A percentile compares a stretch with the other conserved stretches of the same genome.
phyloP scores from a whole-genome alignment of 2,888 invertebrate species.

The Ectemnius lituratus region DNA sequence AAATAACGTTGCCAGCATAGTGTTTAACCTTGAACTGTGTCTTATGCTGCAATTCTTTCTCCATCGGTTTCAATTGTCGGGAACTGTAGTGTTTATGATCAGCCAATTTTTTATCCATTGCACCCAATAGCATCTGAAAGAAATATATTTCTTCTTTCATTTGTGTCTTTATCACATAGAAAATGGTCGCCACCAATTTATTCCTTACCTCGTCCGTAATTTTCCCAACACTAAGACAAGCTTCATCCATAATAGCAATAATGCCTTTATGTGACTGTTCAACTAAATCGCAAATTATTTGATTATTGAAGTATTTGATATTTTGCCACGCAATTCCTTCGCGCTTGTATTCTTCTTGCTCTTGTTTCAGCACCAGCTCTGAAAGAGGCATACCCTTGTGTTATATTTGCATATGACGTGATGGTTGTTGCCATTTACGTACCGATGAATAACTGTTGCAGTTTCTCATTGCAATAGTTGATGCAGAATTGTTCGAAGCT shows the following conservation, averaged over 20 bases:
- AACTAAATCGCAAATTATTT: slow-evolving; percentile 96
- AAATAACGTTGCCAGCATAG: slow-evolving; percentile 98
- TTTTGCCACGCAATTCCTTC: slow-evolving; percentile 98
- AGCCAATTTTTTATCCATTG: slow-evolving; percentile 93
- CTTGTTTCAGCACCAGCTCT: slow-evolving; percentile 98
- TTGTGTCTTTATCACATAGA: no score
- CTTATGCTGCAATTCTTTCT: slow-evolving; percentile 88
- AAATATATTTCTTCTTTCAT: no score
- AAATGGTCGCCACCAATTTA: background rate
- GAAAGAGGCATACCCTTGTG: slow-evolving; percentile 59
- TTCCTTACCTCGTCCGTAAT: slow-evolving; percentile 82
- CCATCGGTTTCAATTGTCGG: slow-evolving; percentile 88
- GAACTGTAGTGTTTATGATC: slow-evolving; percentile 95
- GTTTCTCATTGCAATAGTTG: slow-evolving; percentile 99
- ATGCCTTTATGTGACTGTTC: slow-evolving; percentile 96
- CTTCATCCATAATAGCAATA: slow-evolving; percentile 97
- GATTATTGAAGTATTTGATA: slow-evolving; percentile 98
- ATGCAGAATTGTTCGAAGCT: slow-evolving; percentile 99
- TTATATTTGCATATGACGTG: background rate
- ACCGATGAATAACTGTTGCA: slow-evolving; percentile 98
- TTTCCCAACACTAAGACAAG: slow-evolving; percentile 96
- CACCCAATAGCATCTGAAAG: slow-evolving; percentile 87
- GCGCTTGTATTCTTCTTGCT: slow-evolving; percentile 97
- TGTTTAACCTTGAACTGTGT: slow-evolving; percentile 92
- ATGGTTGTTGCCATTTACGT: slow-evolving; percentile 59